A percentile compares a stretch with the other conserved stretches of the same genome.
Conservation (phyloP, 2,888 invertebrate species). For the Parascotia fuliginaria region DNA sequence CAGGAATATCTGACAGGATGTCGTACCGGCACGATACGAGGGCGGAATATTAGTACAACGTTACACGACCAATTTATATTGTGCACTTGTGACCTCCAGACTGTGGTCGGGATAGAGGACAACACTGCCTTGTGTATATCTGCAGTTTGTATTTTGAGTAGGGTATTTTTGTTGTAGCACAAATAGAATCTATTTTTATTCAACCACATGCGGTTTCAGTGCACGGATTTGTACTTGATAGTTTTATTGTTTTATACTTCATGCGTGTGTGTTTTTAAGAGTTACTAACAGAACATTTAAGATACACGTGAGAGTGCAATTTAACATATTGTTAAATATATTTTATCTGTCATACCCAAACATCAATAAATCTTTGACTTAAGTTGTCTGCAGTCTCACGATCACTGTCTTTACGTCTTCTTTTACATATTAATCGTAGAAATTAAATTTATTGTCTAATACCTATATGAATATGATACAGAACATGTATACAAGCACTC, state of each 20-base stretch:
- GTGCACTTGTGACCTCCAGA: conserved; percentile 48
- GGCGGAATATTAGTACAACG: conserved; percentile 59
- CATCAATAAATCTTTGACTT: too few relatives aligned
- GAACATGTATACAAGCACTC: too few relatives aligned
- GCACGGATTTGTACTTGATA: neutral
- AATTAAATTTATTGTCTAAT: too few relatives aligned
- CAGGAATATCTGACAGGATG: conserved; percentile 72
- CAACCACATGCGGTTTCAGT: neutral
- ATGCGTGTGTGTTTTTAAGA: too few relatives aligned
- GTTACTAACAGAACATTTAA: too few relatives aligned
- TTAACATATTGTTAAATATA: too few relatives aligned
- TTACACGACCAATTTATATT: conserved; percentile 57
- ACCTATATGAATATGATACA: too few relatives aligned
- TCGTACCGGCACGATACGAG: conserved; percentile 65
- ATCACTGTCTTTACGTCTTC: too few relatives aligned
- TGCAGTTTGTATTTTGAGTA: conserved; percentile 13
- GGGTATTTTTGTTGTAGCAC: conserved; percentile 9
- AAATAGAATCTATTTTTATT: conserved; percentile 5
- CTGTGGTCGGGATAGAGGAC: conserved; percentile 31
- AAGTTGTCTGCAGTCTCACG: too few relatives aligned
- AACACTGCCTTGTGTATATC: conserved; percentile 20
- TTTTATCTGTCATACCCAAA: too few relatives aligned
- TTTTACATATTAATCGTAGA: too few relatives aligned
- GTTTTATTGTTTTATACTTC: neutral
- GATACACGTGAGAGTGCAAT: too few relatives aligned